Evolutionary conservation across 2,797 vertebrate species (phyloP).

Genomic region (Manis javanica): DNA sequence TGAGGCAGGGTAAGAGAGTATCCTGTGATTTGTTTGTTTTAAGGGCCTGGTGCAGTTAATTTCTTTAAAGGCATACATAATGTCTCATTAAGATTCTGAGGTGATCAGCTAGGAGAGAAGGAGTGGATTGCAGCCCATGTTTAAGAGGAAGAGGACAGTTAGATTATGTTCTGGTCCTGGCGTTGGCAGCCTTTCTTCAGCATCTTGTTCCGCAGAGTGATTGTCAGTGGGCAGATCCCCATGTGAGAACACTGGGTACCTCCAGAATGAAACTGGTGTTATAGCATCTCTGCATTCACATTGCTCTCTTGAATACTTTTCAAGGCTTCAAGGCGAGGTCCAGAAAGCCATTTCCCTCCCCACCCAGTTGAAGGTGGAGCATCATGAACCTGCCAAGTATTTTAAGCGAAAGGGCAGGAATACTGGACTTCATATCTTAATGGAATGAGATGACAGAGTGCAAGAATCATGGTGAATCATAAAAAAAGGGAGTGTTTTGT

Average conservation of each 20-base stretch:
- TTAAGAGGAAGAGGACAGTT: not conserved
- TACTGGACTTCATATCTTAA: not conserved
- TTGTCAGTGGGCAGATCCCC: slow-evolving; percentile 33
- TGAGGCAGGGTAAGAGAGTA: not conserved
- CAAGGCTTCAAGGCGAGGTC: not conserved
- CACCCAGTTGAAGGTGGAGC: not conserved
- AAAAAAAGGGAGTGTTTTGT: not conserved
- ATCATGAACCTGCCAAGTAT: not conserved
- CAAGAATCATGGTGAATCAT: not conserved
- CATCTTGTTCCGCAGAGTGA: slow-evolving; percentile 16
- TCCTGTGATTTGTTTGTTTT: not conserved
- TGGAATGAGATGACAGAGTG: not conserved
- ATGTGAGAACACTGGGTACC: not conserved
- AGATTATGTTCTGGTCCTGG: not conserved
- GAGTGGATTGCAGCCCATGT: not conserved
- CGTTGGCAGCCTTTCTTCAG: slow-evolving; percentile 8
- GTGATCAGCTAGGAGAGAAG: not conserved
- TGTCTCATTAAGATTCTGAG: not conserved
- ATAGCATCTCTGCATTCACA: not conserved
- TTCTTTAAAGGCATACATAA: not conserved
- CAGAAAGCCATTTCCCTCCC: not conserved
- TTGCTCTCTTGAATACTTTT: not conserved
- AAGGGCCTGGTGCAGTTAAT: not conserved
- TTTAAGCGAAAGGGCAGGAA: not conserved
- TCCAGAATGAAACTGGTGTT: not conserved